Base-by-base conservation (phyloP, 2,797 vertebrate genomes). In the Margarornis squamiger region DNA sequence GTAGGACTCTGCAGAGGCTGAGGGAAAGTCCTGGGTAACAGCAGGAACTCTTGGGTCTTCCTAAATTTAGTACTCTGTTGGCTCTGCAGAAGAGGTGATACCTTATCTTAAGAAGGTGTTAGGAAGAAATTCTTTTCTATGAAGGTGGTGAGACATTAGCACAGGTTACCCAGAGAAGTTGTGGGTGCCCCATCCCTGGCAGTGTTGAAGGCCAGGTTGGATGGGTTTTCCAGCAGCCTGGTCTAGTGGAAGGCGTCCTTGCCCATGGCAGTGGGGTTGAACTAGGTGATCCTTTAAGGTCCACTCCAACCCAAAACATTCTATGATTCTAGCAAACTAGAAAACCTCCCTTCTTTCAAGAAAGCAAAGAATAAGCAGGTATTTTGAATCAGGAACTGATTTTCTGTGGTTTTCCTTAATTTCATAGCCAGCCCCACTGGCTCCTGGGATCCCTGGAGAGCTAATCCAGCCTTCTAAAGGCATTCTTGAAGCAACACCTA, bases 141-240 rank as follows among this genome's bases (percentile, higher is more conserved):
- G 66, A 46, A 22, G 12, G 4, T 36, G 15, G 7, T 52, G 58
- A 65, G 26, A 13, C 51, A 14, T 10, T 23, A 51, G 18, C 12
- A 39, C 4, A 6, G 7, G 21, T 39, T 39, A n/a, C 12, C 26
- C 43, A 38, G 58, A 52, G 23, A 72, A 8, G 18, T 15, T 46
- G 21, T 36, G 58, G 15, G 3, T 65, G 39, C 16, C 7, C 22
- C 12, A 9, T 5, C 4, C 51, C 29, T n/a, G 34, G 23, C 14
- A n/a, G 29, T 22, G 18, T 32, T 13, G 54, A 54, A 41, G 12
- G 14, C 6, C 65, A 30, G 7, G 17, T 2, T 59, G n/a, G 12
- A 32, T 0, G 0, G 17, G 8, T 10, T 39, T 45, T 52, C 34
- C 18, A 66, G 39, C 7, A 52, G 7, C 10, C 14, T 59, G 12